A percentile compares a stretch with the other conserved stretches of the same genome.
Conservation (phyloP, 2,113 vertebrate species). For the Gnathonemus longibarbis region DNA sequence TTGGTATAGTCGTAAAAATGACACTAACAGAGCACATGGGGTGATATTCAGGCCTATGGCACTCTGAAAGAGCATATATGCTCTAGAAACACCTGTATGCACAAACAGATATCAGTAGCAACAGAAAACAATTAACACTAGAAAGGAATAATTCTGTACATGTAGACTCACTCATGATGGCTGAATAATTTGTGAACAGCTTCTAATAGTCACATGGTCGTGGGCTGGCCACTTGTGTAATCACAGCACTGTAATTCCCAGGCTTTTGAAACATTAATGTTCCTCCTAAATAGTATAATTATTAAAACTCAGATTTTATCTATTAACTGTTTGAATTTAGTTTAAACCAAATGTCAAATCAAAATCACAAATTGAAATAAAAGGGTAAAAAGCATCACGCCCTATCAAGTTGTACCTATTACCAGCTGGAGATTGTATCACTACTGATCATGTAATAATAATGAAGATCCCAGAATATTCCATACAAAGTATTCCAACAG, state of each 20-base stretch:
- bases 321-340: not conserved
- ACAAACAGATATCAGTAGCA: not conserved
- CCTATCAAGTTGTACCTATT: not conserved
- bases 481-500: not conserved
- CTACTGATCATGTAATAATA: not conserved
- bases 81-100: not conserved
- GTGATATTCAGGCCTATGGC: not conserved
- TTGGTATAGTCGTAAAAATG: not conserved
- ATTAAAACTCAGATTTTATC: not conserved
- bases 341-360: not conserved
- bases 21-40: not conserved
- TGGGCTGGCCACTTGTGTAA: constrained; percentile 1
- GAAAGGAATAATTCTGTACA: not conserved
- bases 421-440: not conserved
- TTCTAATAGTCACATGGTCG: not conserved
- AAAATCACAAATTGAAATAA: not conserved
- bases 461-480: not conserved
- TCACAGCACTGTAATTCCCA: not conserved
- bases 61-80: not conserved
- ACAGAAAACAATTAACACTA: not conserved
- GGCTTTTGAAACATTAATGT: not conserved
- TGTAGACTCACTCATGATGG: not conserved
- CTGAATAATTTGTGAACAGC: not conserved
- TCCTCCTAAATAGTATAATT: not conserved
- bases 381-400: not conserved